Evolutionary conservation across 2,888 invertebrate species (phyloP), one percentile per base, ranked within the genome.

Genomic region (Calephelis perditalis): DNA sequence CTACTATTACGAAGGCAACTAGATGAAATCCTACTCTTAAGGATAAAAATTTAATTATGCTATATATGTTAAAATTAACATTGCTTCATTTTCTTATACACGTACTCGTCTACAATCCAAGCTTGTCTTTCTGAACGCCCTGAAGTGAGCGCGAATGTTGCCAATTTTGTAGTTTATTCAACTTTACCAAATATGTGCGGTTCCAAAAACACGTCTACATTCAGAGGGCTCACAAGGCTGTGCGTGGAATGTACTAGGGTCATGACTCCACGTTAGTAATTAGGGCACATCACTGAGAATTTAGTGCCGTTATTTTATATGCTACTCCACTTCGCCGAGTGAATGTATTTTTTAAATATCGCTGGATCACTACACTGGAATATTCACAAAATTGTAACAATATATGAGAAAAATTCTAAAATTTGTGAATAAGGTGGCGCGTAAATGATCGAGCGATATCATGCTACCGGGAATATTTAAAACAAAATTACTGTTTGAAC

Each of bases 1-100:
- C 87, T 90, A 87, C 82, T 72, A 80, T 83, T 87, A 89, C 86
- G 81, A 90, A 90, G 89, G 89, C 90, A 87, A 84, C 90, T 90
- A 90, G 82, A 90, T 87, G 88, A 87, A 89, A 86, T 82, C 84
- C 90, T 90, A 90, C 90, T 77, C 86, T 89, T 89, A 90, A 76
- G 79, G 84, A 88, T 90, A 88, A 87, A 88, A 87, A 80, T 87
- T 86, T 88, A 89, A 86, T 86, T 89, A 89, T 76, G 73, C 80
- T 87, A 87, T 79, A 77, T 83, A 86, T 86, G 82, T 89, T 90
- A 88, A 87, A 90, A 88, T 89, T 89, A 89, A 88, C 86, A 90
- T 90, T 89, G 90, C 90, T 90, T 89, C 72, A 74, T 78, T 78
- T 83, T 76, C 78, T 82, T 85, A 84, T 70, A 78, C 79, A 82